Evolutionary conservation across 2,113 vertebrate species (phyloP), one percentile per base, ranked within the genome.

Genomic region (Probosciger aterrimus): DNA sequence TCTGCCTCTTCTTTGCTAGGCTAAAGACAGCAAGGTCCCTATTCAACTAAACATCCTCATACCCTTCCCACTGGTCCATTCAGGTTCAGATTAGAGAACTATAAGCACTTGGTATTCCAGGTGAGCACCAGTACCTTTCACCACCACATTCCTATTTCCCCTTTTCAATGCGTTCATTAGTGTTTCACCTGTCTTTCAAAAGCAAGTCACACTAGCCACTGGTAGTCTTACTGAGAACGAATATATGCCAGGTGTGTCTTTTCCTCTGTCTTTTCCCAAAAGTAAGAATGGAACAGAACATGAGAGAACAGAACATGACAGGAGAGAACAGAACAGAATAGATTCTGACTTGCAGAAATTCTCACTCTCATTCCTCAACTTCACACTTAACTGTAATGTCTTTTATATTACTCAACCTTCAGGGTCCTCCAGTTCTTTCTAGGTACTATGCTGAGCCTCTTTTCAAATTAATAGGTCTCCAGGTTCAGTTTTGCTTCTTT

Each of bases 1-100:
- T 49, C 27, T 53, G 18, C 12, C n/a, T 37, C 57, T 47, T 52
- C 67, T 69, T 41, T 43, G 43, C 43, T 28, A n/a, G 67, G 24
- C 16, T 28, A 19, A 43, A 18, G 39, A 47, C 7, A 37, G 6
- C 12, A 31, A 59, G 6, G 46, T 65, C 22, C 44, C 17, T n/a
- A 0, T n/a, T n/a, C n/a, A 69, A 60, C 10, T 27, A 1, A 55
- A 14, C 4, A 43, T 16, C n/a, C 24, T 55, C 23, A 3, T 10
- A 4, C 3, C 19, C 39, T 85, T 46, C 13, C 27, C 33, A 16
- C 6, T 18, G 35, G 18, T 33, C 43, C 50, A 8, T 71, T 70
- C 28, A 14, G 19, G 43, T 41, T 57, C 47, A n/a, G 30, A 30
- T 52, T 50, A 43, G 57, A 13, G n/a, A 37, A 53, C 39, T 53